Conservation (phyloP, 2,888 invertebrate species). For the Mythimna loreyi region DNA sequence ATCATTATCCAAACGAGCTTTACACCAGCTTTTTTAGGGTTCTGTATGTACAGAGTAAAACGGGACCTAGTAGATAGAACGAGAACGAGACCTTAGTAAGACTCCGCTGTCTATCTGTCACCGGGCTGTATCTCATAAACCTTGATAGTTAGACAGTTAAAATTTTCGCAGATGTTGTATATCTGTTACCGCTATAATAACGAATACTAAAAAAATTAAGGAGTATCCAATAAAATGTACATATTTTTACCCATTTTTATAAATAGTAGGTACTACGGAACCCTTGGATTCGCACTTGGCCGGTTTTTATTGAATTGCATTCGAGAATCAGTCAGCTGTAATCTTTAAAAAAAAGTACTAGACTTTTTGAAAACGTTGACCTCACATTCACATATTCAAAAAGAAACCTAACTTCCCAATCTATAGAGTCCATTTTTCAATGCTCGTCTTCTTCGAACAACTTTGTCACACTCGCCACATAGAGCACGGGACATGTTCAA, state of each 20-base stretch:
- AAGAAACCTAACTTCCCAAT: neutral
- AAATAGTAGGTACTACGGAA: too few species aligned
- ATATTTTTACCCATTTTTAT: constrained; percentile 5
- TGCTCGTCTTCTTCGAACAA: constrained; percentile 48
- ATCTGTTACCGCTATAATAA: too few species aligned
- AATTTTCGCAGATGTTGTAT: too few species aligned
- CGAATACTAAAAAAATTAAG: too few species aligned
- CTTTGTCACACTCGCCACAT: constrained; percentile 76
- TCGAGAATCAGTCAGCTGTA: constrained; percentile 66
- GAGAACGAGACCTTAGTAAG: too few species aligned
- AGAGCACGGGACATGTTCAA: constrained; percentile 81
- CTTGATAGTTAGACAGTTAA: too few species aligned
- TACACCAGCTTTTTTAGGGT: constrained; percentile 33
- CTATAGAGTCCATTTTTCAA: constrained; percentile 41
- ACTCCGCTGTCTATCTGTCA: too few species aligned
- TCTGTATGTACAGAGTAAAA: too few species aligned
- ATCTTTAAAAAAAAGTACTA: constrained; percentile 60
- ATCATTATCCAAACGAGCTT: constrained; percentile 63
- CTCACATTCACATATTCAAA: constrained; percentile 18
- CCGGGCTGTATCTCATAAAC: too few species aligned
- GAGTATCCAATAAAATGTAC: too few species aligned
- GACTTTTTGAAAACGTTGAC: constrained; percentile 62
- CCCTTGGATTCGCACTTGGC: too few species aligned
- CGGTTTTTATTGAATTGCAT: constrained; percentile 57
- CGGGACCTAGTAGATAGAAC: too few species aligned